phyloP scores from a whole-genome alignment of 2,888 invertebrate species.

The Zele albiditarsus region DNA sequence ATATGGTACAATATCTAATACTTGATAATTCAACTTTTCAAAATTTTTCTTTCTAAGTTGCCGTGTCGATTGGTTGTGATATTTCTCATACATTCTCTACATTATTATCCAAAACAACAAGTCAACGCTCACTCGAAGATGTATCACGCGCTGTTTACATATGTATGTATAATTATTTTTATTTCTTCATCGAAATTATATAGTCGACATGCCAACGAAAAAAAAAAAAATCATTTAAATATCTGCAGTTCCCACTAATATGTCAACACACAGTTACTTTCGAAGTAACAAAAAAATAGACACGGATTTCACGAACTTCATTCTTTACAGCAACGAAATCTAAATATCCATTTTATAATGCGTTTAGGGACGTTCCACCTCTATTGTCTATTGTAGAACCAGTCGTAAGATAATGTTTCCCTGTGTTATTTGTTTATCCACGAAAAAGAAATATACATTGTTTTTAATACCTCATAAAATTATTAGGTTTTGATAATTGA shows the following conservation, averaged over 20 bases:
- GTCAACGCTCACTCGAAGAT: background rate
- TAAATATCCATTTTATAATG: slow-evolving; percentile 18
- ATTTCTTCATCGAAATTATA: background rate
- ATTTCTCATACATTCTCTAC: slow-evolving; percentile 12
- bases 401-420: slow-evolving; percentile 19
- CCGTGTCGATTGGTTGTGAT: slow-evolving; percentile 46
- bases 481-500: background rate
- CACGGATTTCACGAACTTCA: slow-evolving; percentile 53
- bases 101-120: background rate
- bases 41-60: slow-evolving; percentile 54
- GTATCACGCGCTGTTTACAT: background rate
- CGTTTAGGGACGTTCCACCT: slow-evolving; percentile 63
- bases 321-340: slow-evolving; percentile 28
- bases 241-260: background rate
- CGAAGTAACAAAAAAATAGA: slow-evolving; percentile 53
- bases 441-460: background rate
- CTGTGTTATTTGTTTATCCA: background rate
- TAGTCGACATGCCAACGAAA: background rate
- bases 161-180: background rate
- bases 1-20: slow-evolving; percentile 71
- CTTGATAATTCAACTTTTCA: slow-evolving; percentile 63
- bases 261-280: background rate
- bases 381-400: slow-evolving; percentile 48
- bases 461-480: background rate
- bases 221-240: background rate